Evolutionary conservation across 2,888 invertebrate genomes (phyloP), one percentile per base, ranked within the genome.

Genomic region (Hylaea fasciaria): DNA sequence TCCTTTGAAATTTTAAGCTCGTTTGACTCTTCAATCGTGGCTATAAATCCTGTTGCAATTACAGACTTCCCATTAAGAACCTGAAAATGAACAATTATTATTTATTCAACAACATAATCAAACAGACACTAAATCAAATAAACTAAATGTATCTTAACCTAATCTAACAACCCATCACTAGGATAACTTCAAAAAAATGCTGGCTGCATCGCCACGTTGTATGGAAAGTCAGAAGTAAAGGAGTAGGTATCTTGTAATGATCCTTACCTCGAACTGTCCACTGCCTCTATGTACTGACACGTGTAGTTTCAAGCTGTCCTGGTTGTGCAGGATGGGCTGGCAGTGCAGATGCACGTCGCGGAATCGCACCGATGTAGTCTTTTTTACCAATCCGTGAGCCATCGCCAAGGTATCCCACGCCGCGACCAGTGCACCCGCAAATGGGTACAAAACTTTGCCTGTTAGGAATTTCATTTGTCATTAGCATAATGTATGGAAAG

Each of bases 361-460:
- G 64, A 86, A 96, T 12, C 95, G 93, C 0, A 98, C 95, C 0
- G 96, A 93, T 28, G 96, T 78, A 65, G 95, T 92, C 63, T 94
- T 94, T 70, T 90, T 93, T 2, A 93, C 77, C 28, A 91, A 87
- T 0, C 93, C 93, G 14, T 76, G 28, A 76, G 93, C 89, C 79
- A 94, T 90, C 0, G 94, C 94, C 9, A 96, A 76, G 0, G 95
- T 95, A 73, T 95, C 95, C 96, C 96, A 96, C 2, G 94, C 95
- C 4, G 94, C 85, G 17, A 93, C 83, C 70, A 98, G 84, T 64
- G 96, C 95, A 29, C 95, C 95, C 0, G 97, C 95, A 13, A 96
- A 96, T 0, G 98, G 98, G 68, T 95, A 95, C 11, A 96, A 76
- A 44, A 93, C 94, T 65, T 95, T 93, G 1, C 94, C 95, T 93